A percentile compares a stretch with the other conserved stretches of the same genome.
Evolutionary conservation across 2,113 vertebrate genomes (phyloP).

Genomic region (Pogonocichla stellata): DNA sequence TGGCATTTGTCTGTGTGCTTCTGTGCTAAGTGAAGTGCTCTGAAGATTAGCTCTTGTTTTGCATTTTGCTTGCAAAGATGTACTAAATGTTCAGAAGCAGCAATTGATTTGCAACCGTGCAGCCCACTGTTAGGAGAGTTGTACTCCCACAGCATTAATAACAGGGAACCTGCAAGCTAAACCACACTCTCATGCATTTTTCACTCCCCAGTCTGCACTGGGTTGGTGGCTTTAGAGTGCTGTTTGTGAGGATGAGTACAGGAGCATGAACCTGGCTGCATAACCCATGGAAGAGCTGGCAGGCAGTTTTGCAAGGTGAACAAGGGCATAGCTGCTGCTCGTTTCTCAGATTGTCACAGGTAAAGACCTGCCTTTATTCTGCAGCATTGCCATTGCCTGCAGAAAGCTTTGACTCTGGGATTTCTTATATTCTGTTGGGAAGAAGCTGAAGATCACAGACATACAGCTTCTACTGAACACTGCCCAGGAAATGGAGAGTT

Average conservation of each 20-base stretch:
- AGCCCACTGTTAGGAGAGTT: neutral
- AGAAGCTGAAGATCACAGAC: conserved; percentile 83
- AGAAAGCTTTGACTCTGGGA: conserved; percentile 77
- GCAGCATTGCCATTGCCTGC: conserved; percentile 79
- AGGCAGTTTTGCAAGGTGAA: neutral
- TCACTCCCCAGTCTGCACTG: neutral
- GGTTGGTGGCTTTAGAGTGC: neutral
- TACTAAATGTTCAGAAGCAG: neutral
- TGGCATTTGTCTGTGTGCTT: neutral
- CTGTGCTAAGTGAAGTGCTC: neutral
- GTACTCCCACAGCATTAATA: neutral
- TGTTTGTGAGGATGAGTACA: neutral
- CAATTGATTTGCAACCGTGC: neutral
- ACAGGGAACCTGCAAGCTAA: neutral
- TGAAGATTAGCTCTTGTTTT: neutral
- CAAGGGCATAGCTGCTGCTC: neutral
- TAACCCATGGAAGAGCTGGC: neutral
- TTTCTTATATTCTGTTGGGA: conserved; percentile 88
- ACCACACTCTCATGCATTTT: fast-evolving
- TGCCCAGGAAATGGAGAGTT: conserved; percentile 87
- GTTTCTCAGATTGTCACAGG: neutral
- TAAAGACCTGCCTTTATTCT: conserved; percentile 3
- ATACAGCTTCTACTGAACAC: conserved; percentile 72
- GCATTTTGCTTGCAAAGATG: neutral
- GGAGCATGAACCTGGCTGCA: neutral